These are phyloP conservation scores for Gymnoscopelus braueri DNA, from an alignment of 2,797 vertebrate genomes.

Conservation along the genomic window DNA sequence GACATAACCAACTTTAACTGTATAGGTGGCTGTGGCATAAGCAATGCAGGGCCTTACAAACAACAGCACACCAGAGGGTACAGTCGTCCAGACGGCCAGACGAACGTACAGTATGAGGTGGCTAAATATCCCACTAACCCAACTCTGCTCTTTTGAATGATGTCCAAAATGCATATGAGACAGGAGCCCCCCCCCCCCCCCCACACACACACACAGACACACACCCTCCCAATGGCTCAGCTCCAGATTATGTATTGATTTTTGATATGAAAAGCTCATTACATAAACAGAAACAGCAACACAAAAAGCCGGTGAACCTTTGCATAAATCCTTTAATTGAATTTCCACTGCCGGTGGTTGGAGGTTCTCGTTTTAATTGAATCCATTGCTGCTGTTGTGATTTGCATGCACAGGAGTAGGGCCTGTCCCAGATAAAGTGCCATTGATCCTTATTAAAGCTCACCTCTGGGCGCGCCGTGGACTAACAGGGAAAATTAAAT, in stretches of 20 bases:
- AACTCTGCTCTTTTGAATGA: slow-evolving; percentile 63
- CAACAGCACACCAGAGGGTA: slow-evolving; percentile 8
- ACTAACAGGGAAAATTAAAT: slow-evolving; percentile 98
- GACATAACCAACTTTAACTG: slow-evolving; percentile 39
- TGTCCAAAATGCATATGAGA: slow-evolving; percentile 70
- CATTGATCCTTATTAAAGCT: slow-evolving; percentile 99
- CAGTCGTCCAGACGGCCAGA: slow-evolving; percentile 17
- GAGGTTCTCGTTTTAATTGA: slow-evolving; percentile 99
- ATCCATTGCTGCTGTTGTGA: slow-evolving; percentile 93
- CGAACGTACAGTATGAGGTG: neutral
- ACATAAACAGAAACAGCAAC: slow-evolving; percentile 97
- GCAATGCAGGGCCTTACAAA: slow-evolving; percentile 1
- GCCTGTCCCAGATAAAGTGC: slow-evolving; percentile 99
- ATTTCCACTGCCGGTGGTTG: slow-evolving; percentile 96
- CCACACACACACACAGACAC: too few relatives aligned
- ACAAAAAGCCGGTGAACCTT: slow-evolving; percentile 95
- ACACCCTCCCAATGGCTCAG: slow-evolving; percentile 80
- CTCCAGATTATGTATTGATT: slow-evolving; percentile 98
- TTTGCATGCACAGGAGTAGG: slow-evolving; percentile 96
- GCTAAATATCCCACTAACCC: slow-evolving; percentile 7
- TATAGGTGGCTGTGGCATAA: slow-evolving; percentile 32
- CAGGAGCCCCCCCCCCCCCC: slow-evolving; percentile 64
- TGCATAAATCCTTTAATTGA: slow-evolving; percentile 99
- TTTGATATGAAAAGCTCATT: slow-evolving; percentile 99
- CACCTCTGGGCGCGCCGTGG: slow-evolving; percentile 96